These are phyloP conservation scores for Dynastes tityus DNA, from an alignment of 2,888 invertebrate genomes.

Conservation along the genomic window DNA sequence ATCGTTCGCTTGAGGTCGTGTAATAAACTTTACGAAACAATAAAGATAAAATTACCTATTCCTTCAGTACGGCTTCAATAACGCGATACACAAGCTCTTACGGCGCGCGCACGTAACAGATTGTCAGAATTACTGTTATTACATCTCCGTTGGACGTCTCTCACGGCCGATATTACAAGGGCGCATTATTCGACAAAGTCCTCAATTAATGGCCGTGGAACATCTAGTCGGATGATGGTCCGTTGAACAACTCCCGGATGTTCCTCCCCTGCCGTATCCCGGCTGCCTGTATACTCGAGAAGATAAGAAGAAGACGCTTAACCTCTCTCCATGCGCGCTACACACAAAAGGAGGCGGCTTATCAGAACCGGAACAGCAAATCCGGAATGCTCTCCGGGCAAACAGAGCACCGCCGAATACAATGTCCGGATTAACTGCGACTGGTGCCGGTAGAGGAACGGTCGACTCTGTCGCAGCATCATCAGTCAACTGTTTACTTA, in stretches of 20 bases:
- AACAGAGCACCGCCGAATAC: constrained; percentile 24
- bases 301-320: constrained; percentile 33
- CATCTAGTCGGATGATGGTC: not conserved
- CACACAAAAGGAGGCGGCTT: constrained; percentile 5
- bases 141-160: constrained; percentile 1
- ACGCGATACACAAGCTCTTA: not conserved
- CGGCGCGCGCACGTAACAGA: not conserved
- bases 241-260: too few species aligned
- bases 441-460: not conserved
- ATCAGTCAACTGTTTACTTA: constrained; percentile 2
- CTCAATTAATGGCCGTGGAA: constrained; percentile 2
- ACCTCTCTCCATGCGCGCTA: not conserved
- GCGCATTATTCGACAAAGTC: constrained; percentile 11
- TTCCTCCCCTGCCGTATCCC: not conserved
- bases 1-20: too few species aligned
- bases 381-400: constrained; percentile 17
- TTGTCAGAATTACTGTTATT: constrained; percentile 1
- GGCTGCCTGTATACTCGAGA: not conserved
- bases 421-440: constrained; percentile 25
- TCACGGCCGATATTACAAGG: not conserved
- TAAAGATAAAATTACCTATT: too few species aligned
- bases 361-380: constrained; percentile 30
- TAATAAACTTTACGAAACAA: too few species aligned
- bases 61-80: not conserved
- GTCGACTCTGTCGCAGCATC: not conserved